Percentiles rank a stretch among this genome's conserved stretches.
Conservation (phyloP, 1,140 invertebrate genomes). For the Drosophila paulistorum region DNA sequence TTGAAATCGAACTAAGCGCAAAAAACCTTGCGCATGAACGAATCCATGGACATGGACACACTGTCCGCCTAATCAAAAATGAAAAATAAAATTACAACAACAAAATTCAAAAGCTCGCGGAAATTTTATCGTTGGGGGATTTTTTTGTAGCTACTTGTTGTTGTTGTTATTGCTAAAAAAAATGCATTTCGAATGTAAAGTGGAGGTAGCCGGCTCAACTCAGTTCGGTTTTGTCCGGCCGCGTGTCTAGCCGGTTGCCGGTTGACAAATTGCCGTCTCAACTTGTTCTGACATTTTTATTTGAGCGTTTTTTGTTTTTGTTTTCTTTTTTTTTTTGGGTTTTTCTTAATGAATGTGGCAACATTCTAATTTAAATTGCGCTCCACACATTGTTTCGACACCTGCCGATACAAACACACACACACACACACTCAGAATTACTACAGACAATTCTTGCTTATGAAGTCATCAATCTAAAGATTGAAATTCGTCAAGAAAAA, state of each 20-base stretch:
- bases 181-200: conserved; percentile 75
- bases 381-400: conserved; percentile 78
- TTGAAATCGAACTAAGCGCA: conserved; percentile 39
- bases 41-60: conserved; percentile 80
- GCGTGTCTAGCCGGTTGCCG: conserved; percentile 66
- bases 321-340: conserved; percentile 14
- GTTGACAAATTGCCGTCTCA: conserved; percentile 76
- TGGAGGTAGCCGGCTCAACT: conserved; percentile 18
- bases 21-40: conserved; percentile 82
- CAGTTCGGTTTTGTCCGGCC: conserved; percentile 20
- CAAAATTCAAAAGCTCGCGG: conserved; percentile 48
- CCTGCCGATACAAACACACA: conserved; percentile 44
- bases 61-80: conserved; percentile 34
- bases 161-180: conserved; percentile 38
- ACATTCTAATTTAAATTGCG: conserved; percentile 78
- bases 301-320: conserved; percentile 40
- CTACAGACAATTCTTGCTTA: neutral
- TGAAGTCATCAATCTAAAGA: conserved; percentile 2
- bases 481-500: neutral
- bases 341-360: conserved; percentile 70
- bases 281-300: conserved; percentile 79
- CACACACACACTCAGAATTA: neutral
- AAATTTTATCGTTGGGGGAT: conserved; percentile 31
- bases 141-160: neutral
- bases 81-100: conserved; percentile 14